Evolutionary conservation across 2,113 vertebrate species (phyloP).

Genomic region (Limnothrissa miodon): DNA sequence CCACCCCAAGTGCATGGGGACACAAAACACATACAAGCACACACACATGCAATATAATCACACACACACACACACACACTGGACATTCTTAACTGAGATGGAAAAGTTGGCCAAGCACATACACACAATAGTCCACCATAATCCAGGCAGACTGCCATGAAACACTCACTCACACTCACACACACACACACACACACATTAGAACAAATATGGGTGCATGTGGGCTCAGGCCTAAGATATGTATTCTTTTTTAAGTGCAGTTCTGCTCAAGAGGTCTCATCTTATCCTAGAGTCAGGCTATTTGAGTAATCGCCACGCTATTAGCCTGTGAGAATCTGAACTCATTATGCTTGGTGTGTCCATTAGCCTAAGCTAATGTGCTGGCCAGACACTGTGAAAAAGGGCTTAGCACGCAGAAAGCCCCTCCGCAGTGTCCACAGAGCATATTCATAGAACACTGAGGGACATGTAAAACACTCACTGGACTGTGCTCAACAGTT

Average conservation of each 20-base stretch:
- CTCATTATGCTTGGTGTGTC: slow-evolving; percentile 35
- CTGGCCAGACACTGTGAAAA: slow-evolving; percentile 41
- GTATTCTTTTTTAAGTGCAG: background rate
- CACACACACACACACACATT: background rate
- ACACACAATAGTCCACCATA: slow-evolving; percentile 9
- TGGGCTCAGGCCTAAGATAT: background rate
- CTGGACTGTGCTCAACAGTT: slow-evolving; percentile 60
- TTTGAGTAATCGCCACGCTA: slow-evolving; percentile 22
- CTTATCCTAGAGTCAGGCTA: background rate
- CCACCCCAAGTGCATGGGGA: slow-evolving; percentile 1
- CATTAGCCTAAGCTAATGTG: slow-evolving; percentile 50
- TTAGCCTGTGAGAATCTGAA: slow-evolving; percentile 21
- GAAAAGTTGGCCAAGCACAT: slow-evolving; percentile 6
- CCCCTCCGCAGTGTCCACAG: slow-evolving; percentile 40
- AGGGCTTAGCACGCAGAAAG: slow-evolving; percentile 43
- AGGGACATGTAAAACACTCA: slow-evolving; percentile 63
- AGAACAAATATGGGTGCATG: background rate
- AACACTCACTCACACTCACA: slow-evolving; percentile 2
- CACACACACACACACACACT: background rate
- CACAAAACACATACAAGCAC: background rate
- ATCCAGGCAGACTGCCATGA: slow-evolving; percentile 7
- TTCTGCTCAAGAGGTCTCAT: background rate
- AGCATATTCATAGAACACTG: slow-evolving; percentile 48
- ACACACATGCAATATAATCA: background rate
- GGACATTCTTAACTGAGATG: slow-evolving; percentile 18